phyloP scores from a whole-genome alignment of 2,113 vertebrate genomes.

The Trichechus manatus region DNA sequence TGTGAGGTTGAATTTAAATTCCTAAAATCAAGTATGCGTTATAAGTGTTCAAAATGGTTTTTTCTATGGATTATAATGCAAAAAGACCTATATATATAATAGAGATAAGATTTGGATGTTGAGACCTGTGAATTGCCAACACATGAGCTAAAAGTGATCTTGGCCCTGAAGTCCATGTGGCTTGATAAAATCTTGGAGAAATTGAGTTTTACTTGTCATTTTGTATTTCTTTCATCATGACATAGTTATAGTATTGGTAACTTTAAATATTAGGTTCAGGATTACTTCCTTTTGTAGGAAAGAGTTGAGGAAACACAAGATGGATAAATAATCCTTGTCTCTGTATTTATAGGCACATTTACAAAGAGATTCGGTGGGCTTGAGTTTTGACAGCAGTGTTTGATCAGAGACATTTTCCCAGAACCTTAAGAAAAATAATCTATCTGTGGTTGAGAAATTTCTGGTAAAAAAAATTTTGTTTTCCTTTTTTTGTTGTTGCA shows the following conservation, averaged over 20 bases:
- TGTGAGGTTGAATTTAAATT: background rate
- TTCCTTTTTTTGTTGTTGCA: background rate
- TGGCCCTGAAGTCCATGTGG: background rate
- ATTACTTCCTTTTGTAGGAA: conserved; percentile 70
- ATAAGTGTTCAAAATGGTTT: background rate
- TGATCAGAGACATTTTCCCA: conserved; percentile 64
- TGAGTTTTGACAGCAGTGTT: conserved; percentile 77
- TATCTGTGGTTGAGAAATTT: conserved; percentile 51
- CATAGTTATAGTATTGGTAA: conserved; percentile 54
- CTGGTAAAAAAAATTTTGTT: background rate
- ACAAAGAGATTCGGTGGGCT: conserved; percentile 71
- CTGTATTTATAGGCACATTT: conserved; percentile 67
- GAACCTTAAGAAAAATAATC: conserved; percentile 36
- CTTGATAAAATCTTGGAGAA: conserved; percentile 22
- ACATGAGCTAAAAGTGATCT: background rate
- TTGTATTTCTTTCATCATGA: conserved; percentile 39
- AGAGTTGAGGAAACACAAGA: conserved; percentile 50
- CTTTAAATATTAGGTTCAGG: conserved; percentile 71
- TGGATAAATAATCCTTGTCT: conserved; percentile 60
- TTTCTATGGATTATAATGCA: background rate
- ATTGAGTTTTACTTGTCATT: conserved; percentile 18
- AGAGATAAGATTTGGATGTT: background rate
- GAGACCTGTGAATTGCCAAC: background rate
- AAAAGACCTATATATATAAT: background rate
- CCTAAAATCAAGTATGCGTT: background rate